Evolutionary conservation across 2,888 invertebrate species (phyloP), one percentile per base, ranked within the genome.

Genomic region (Anorthoa munda): DNA sequence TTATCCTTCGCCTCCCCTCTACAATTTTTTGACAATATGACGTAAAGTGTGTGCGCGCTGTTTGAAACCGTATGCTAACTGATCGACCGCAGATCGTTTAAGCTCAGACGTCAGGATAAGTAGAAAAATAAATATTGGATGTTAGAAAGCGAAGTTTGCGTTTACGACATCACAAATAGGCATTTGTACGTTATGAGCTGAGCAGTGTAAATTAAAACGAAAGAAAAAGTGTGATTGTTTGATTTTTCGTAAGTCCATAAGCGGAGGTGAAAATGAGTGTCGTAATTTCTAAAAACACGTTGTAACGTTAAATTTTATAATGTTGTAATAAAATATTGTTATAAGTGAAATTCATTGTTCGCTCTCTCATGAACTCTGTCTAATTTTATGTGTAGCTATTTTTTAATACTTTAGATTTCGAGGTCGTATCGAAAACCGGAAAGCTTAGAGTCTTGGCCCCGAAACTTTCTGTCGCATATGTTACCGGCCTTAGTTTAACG

Each of bases 151-250:
- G 94, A 91, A 91, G 94, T 95, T 95, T 93, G 93, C 90, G 88
- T 94, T 93, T 92, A 93, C 92, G 91, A 92, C 93, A 94, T 91
- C 90, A 87, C 68, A 85, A 67, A 93, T 90, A 92, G 88, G 84
- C 88, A 91, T 90, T 90, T 90, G 91, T 92, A 90, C 86, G 88
- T 92, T 94, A 91, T 92, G 92, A 92, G 90, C 90, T 92, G 92
- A 92, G 90, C 90, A 88, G 93, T 94, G 94, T 86, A 95, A 95
- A 96, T 94, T 93, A 70, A 94, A 93, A 94, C 90, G 95, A 95
- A 95, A 96, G 96, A 96, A 96, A 96, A 95, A 96, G 96, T 96
- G 94, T 88, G 93, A 93, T 92, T 95, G 92, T 95, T 95, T 95
- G 95, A 92, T 92, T 94, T 95, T 95, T 93, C 93, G 89, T 94